Evolutionary conservation across 2,113 vertebrate genomes (phyloP), one percentile per base, ranked within the genome.

Genomic region (Panurus biarmicus): DNA sequence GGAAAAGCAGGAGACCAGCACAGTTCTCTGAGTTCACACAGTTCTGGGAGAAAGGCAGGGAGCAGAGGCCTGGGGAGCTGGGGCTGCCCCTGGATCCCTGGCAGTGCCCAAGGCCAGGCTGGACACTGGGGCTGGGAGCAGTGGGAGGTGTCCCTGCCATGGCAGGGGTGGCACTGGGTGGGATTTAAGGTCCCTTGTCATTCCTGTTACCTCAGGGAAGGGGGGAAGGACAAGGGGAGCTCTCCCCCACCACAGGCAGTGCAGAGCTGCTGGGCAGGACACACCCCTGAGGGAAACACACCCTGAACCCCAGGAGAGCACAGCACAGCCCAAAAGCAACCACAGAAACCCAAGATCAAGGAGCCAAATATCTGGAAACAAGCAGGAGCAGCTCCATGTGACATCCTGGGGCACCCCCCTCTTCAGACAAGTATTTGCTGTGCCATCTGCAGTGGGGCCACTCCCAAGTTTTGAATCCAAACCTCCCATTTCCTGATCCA

Each of bases 361-460:
- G 6, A 85, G n/a, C 1, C 29, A 58, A 67, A 28, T 7, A 20
- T 11, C n/a, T 65, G 60, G 56, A 9, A 25, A 47, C 1, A 3
- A 48, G 45, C 36, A 76, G 86, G 38, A 77, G 26, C 42, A 36
- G 23, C 48, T 60, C 5, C 4, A 19, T 8, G 15, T 40, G 44
- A 5, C 35, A 9, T 14, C 19, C 70, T 31, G 28, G 71, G 77
- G 14, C 18, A 13, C 14, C 24, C 5, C 44, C 57, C 36, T 18
- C 74, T 19, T 6, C 67, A 67, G 38, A 17, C 24, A 21, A 36
- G 25, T 8, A 10, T 9, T 31, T 13, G 26, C 2, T 71, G 33
- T 20, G 62, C 3, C 12, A 18, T 17, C 42, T 19, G 14, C 3
- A 10, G 4, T 1, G 14, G 28, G 0, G 8, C 3, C 0, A 0